Conservation (phyloP, 1,140 invertebrate species). For the Popillia japonica region DNA sequence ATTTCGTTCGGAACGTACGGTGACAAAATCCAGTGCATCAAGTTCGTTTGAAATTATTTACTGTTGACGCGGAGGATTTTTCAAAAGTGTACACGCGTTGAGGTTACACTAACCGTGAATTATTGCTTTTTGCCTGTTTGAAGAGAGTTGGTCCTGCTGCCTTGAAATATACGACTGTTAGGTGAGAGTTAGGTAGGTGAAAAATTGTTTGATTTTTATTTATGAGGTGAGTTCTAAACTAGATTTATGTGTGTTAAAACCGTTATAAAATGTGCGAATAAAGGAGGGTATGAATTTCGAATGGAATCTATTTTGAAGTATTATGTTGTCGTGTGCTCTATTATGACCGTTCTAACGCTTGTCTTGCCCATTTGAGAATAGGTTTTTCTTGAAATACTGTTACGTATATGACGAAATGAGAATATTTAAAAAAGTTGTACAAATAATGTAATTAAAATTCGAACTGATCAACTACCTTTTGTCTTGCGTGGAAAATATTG, state of each 20-base stretch:
- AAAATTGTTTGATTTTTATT: slow-evolving; percentile 16
- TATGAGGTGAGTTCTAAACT: not conserved
- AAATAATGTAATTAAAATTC: too few relatives aligned
- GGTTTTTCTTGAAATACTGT: too few relatives aligned
- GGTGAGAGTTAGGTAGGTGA: not conserved
- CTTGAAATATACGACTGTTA: not conserved
- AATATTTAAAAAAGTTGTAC: too few relatives aligned
- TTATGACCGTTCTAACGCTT: too few relatives aligned
- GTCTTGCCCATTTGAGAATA: too few relatives aligned
- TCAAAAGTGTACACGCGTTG: slow-evolving; percentile 9
- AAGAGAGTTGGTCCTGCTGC: not conserved
- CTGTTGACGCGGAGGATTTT: not conserved
- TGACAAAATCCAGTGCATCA: not conserved
- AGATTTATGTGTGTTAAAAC: not conserved
- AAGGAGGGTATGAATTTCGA: too few relatives aligned
- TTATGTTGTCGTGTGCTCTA: too few relatives aligned
- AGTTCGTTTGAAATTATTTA: slow-evolving; percentile 8
- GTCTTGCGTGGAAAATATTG: too few relatives aligned
- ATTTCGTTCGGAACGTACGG: slow-evolving; percentile 5
- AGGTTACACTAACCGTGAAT: slow-evolving; percentile 3
- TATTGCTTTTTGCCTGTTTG: slow-evolving; percentile 13
- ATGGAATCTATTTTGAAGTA: too few relatives aligned
- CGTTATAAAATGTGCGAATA: not conserved
- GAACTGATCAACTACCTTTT: too few relatives aligned
- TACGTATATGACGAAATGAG: too few relatives aligned